Evolutionary conservation across 2,797 vertebrate genomes (phyloP), one percentile per base, ranked within the genome.

Genomic region (Leptoclinus maculatus): DNA sequence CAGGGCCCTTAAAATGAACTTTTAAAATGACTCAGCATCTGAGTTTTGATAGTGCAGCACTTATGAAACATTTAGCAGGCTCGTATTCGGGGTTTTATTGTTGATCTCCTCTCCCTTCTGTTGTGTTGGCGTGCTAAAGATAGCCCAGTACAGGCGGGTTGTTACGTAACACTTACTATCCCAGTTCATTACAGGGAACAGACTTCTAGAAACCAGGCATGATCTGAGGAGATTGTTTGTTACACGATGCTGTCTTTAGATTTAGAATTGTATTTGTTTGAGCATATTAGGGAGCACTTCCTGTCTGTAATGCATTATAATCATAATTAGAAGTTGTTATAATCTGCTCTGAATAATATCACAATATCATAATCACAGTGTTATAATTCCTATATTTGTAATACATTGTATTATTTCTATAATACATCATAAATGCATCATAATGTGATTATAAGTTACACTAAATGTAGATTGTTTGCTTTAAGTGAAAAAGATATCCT

Each of bases 11-110:
- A 29, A 32, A 0, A 23, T 76, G 66, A 80, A 83, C 76, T 71
- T 76, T 71, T 27, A 23, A 12, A 75, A 64, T 41, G 43, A 53
- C 76, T 69, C 41, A 71, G 65, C 66, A 39, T 76, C 64, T 67
- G 25, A 63, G 21, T 43, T 65, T 76, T 10, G 43, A 0, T 38
- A 19, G 12, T 14, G 65, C 45, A 36, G 27, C 10, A 66, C 63
- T 32, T 66, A 82, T 88, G 16, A 85, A 91, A 77, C 62, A 87
- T 86, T 84, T 41, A 83, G 19, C 14, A 23, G 25, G 34, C 36
- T 76, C 39, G 41, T 64, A 38, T 60, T 75, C 56, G 53, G 29
- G 25, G 8, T 36, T 78, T 75, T 64, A 47, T 64, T 74, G 69
- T 62, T 47, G 8, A 59, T 32, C 66, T n/a, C 38, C n/a, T 25